Evolutionary conservation across 2,888 invertebrate species (phyloP).

Genomic region (Altica lythri): DNA sequence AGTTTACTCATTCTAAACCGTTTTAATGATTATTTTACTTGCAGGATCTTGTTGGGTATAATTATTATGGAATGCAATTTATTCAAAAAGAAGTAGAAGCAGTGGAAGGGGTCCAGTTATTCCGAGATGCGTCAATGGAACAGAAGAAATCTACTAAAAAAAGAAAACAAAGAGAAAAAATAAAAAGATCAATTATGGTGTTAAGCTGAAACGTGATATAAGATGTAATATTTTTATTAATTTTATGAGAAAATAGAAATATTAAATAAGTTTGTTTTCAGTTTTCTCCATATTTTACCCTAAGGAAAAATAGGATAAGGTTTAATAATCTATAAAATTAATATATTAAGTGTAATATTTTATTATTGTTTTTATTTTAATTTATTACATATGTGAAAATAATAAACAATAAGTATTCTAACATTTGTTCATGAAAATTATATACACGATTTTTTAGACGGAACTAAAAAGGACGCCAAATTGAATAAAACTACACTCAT

Average conservation of each 20-base stretch:
- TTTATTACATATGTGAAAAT: conserved; percentile 54
- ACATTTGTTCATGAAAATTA: conserved; percentile 53
- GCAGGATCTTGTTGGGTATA: conserved; percentile 84
- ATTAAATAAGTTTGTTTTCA: neutral
- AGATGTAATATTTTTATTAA: too few relatives aligned
- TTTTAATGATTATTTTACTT: conserved; percentile 47
- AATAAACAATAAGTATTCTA: conserved; percentile 56
- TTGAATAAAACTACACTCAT: conserved; percentile 49
- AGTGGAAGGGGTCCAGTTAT: conserved; percentile 74
- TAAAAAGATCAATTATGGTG: conserved; percentile 65
- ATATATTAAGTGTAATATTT: conserved; percentile 40
- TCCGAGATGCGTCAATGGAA: conserved; percentile 73
- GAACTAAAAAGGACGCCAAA: conserved; percentile 51
- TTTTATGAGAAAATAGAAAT: neutral
- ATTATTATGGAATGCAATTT: conserved; percentile 80
- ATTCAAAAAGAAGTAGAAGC: conserved; percentile 77
- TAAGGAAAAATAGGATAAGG: neutral
- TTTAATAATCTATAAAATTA: conserved; percentile 1
- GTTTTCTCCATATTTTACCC: too few relatives aligned
- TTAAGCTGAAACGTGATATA: conserved; percentile 35
- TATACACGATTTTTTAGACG: conserved; percentile 50
- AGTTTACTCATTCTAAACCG: too few relatives aligned
- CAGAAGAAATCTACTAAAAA: conserved; percentile 68
- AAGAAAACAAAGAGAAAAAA: conserved; percentile 64
- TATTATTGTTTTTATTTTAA: conserved; percentile 49